Conservation (phyloP, 1,140 invertebrate species). For the Sinella curviseta region DNA sequence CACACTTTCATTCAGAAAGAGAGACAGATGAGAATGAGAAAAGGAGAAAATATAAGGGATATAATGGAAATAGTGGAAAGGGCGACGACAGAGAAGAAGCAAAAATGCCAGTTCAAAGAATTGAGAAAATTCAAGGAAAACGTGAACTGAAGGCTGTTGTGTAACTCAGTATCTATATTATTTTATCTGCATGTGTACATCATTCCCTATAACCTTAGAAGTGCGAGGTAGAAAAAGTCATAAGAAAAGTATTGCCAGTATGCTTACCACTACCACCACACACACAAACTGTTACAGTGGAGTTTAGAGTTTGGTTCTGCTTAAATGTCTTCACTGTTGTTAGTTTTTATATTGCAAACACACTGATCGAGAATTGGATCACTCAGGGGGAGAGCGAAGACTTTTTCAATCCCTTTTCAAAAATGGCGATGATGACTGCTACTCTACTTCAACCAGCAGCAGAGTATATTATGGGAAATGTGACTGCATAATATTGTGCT, state of each 20-base stretch:
- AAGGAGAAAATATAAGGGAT: no score
- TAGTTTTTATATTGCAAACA: no score
- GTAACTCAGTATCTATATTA: neutral
- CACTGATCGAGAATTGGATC: no score
- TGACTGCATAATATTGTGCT: no score
- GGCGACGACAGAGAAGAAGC: neutral
- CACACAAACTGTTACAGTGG: no score
- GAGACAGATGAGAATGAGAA: neutral
- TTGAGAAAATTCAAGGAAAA: neutral
- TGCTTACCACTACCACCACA: no score
- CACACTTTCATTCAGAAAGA: neutral
- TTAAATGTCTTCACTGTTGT: neutral
- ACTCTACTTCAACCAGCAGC: neutral
- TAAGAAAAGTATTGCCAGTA: no score
- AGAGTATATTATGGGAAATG: neutral
- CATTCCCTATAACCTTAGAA: no score
- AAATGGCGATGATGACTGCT: neutral
- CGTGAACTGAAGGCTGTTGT: constrained; percentile 1
- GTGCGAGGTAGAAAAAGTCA: no score
- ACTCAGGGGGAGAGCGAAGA: neutral
- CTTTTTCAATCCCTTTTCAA: neutral
- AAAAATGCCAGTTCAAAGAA: neutral
- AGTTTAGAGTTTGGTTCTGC: no score
- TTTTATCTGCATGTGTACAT: no score
- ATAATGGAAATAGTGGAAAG: neutral